phyloP scores from a whole-genome alignment of 2,113 vertebrate genomes.

The Pangasianodon hypophthalmus region DNA sequence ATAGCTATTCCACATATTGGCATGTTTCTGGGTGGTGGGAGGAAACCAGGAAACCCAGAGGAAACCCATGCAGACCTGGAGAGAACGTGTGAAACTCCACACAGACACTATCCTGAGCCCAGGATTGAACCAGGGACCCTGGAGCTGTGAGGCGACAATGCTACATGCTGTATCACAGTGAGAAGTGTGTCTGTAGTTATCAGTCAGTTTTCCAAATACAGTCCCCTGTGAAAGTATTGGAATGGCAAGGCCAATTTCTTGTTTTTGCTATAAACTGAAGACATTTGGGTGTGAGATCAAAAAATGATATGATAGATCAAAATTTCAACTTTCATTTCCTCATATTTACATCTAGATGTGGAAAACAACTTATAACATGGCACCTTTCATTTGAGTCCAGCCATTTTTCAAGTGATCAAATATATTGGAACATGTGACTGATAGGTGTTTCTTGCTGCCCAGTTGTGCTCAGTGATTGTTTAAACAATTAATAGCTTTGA shows the following conservation, averaged over 20 bases:
- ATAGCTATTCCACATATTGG: background rate
- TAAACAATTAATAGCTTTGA: background rate
- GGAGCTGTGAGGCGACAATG: background rate
- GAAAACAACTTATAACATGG: too few species aligned
- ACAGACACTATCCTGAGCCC: background rate
- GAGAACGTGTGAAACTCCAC: background rate
- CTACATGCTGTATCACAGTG: background rate
- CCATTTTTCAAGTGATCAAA: background rate
- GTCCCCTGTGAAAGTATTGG: background rate
- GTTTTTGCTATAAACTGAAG: background rate
- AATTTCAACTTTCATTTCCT: background rate
- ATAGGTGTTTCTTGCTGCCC: background rate
- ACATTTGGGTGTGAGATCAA: background rate
- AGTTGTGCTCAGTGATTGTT: background rate
- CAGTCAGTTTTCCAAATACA: background rate
- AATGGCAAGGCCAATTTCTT: background rate
- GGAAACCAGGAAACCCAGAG: background rate
- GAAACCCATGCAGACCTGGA: background rate
- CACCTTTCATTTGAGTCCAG: background rate
- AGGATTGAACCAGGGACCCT: background rate
- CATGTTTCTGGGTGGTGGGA: background rate
- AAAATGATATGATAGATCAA: background rate
- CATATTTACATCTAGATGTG: background rate
- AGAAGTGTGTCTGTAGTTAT: too few species aligned
- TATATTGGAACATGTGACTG: background rate